These are phyloP conservation scores for Carcharodon carcharias DNA, from an alignment of 2,797 vertebrate genomes.

Conservation along the genomic window DNA sequence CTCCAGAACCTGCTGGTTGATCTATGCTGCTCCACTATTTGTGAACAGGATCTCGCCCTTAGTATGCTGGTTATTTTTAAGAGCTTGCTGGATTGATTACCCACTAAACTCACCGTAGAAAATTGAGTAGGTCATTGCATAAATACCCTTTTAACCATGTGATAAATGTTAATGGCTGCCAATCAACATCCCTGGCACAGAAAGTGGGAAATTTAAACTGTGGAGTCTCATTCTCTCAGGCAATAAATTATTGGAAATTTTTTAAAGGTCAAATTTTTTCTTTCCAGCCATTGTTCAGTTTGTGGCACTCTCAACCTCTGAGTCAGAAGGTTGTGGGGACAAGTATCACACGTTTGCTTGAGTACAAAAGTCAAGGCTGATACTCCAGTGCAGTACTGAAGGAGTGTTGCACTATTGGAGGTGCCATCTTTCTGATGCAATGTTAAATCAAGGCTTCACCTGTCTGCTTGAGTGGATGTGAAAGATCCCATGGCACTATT, in stretches of 20 bases:
- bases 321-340: not conserved
- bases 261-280: no score
- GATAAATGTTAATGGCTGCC: not conserved
- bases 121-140: not conserved
- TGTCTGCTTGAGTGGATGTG: not conserved
- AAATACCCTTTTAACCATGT: not conserved
- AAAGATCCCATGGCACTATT: not conserved
- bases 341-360: not conserved
- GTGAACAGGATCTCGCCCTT: not conserved
- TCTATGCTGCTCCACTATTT: not conserved
- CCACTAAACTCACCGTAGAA: no score
- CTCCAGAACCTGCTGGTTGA: not conserved
- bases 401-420: not conserved
- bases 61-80: not conserved
- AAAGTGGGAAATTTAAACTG: not conserved
- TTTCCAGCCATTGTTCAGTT: not conserved
- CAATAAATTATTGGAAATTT: not conserved
- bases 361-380: not conserved
- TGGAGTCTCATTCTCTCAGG: not conserved
- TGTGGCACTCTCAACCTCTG: not conserved
- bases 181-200: not conserved
- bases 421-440: not conserved
- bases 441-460: not conserved
- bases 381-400: no score
- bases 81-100: not conserved